Evolutionary conservation across 2,113 vertebrate species (phyloP).

Genomic region (Otocyon megalotis): DNA sequence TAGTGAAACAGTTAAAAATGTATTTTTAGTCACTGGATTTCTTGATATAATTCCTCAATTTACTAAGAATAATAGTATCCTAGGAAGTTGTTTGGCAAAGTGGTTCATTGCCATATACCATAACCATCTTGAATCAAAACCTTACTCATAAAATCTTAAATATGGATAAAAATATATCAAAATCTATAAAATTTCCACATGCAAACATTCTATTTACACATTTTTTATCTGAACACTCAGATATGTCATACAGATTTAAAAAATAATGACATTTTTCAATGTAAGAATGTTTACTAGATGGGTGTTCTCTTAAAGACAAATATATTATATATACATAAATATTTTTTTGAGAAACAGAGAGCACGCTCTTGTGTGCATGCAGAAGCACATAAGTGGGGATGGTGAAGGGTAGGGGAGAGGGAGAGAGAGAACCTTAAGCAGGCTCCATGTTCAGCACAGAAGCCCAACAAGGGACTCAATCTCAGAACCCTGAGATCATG

Average conservation of each 20-base stretch:
- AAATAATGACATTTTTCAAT: not conserved
- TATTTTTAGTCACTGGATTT: slow-evolving; percentile 1
- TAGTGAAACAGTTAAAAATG: slow-evolving; percentile 19
- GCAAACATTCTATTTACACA: slow-evolving; percentile 8
- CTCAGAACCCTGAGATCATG: not conserved
- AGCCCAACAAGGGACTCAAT: not conserved
- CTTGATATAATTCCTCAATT: not conserved
- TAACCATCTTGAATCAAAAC: not conserved
- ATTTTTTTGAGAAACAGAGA: not conserved
- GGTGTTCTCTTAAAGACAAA: not conserved
- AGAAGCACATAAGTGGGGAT: not conserved
- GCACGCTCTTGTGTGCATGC: not conserved
- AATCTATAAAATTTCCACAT: slow-evolving; percentile 23
- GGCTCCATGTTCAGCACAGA: not conserved
- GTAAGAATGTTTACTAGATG: not conserved
- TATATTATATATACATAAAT: not conserved
- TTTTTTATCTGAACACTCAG: not conserved
- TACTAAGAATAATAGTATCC: not conserved
- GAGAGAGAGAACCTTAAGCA: not conserved
- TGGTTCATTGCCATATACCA: not conserved
- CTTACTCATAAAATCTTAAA: not conserved
- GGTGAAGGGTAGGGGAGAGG: not conserved
- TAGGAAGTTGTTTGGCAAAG: not conserved
- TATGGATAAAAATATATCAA: not conserved
- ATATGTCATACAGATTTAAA: not conserved